Conservation (phyloP, 2,888 invertebrate genomes). For the Hipparchia sbordonii region DNA sequence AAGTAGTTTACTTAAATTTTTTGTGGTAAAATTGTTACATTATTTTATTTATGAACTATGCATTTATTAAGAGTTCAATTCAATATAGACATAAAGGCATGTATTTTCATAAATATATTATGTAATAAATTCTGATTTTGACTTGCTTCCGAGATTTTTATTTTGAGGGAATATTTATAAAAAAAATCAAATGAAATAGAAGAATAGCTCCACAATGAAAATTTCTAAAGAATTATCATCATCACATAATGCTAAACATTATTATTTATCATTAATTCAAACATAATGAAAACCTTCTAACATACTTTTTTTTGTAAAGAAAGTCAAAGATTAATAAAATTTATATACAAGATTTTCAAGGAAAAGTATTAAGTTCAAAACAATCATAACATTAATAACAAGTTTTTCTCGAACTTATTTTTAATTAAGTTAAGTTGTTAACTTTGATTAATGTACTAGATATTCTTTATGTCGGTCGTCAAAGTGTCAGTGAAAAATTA, state of each 20-base stretch:
- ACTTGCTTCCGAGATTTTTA: too few species aligned
- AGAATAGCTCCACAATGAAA: not conserved
- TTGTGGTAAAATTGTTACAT: too few species aligned
- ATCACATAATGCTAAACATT: not conserved
- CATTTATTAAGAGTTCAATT: not conserved
- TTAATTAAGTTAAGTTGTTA: not conserved
- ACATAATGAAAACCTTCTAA: not conserved
- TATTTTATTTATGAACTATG: not conserved
- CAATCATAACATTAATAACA: constrained; percentile 14
- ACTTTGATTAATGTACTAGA: too few species aligned
- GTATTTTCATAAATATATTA: too few species aligned
- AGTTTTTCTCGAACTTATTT: constrained; percentile 3
- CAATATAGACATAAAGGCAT: constrained; percentile 2
- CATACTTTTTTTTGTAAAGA: not conserved
- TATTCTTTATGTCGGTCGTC: too few species aligned
- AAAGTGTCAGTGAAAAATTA: too few species aligned
- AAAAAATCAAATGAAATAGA: not conserved
- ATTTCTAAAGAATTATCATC: not conserved
- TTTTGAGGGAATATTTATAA: too few species aligned
- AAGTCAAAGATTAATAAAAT: not conserved
- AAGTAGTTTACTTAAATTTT: too few species aligned
- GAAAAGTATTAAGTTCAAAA: not conserved
- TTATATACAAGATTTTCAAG: not conserved
- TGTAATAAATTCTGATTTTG: too few species aligned
- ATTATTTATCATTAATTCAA: constrained; percentile 1